These are phyloP conservation scores for Irena cyanogastra DNA, from an alignment of 2,113 vertebrate genomes.

Conservation along the genomic window DNA sequence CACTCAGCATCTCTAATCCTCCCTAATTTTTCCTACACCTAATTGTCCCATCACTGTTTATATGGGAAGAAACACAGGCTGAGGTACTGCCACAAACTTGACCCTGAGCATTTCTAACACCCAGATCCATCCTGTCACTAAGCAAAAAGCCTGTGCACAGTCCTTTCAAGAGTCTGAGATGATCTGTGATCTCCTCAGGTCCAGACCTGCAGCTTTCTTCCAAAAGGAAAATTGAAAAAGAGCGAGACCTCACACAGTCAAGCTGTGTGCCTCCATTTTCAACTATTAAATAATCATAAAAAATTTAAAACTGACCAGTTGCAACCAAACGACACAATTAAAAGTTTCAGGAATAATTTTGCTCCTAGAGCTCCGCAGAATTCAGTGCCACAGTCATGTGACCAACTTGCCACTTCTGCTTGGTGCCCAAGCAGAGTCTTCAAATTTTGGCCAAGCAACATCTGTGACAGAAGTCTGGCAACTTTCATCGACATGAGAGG, in stretches of 20 bases:
- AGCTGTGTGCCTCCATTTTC: not conserved
- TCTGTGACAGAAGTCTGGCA: not conserved
- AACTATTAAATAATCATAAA: not conserved
- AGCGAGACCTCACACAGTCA: not conserved
- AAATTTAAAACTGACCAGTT: not conserved
- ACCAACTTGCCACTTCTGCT: not conserved
- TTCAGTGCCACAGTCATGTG: not conserved
- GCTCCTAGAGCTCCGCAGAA: not conserved
- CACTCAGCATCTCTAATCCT: not conserved
- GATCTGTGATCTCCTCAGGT: not conserved
- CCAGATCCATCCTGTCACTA: not conserved
- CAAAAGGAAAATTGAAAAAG: not conserved
- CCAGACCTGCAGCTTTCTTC: not conserved
- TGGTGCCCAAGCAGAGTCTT: not conserved
- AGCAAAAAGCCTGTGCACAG: not conserved
- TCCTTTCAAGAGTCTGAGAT: not conserved
- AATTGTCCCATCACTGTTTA: not conserved
- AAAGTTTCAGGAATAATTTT: not conserved
- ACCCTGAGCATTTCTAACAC: not conserved
- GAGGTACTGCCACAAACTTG: not conserved
- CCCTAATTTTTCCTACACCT: not conserved
- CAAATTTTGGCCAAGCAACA: not conserved
- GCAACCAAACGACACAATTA: not conserved
- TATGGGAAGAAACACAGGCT: not conserved
- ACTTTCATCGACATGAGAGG: accelerated